Evolutionary conservation across 2,113 vertebrate genomes (phyloP), one percentile per base, ranked within the genome.

Genomic region (Oncorhynchus keta): DNA sequence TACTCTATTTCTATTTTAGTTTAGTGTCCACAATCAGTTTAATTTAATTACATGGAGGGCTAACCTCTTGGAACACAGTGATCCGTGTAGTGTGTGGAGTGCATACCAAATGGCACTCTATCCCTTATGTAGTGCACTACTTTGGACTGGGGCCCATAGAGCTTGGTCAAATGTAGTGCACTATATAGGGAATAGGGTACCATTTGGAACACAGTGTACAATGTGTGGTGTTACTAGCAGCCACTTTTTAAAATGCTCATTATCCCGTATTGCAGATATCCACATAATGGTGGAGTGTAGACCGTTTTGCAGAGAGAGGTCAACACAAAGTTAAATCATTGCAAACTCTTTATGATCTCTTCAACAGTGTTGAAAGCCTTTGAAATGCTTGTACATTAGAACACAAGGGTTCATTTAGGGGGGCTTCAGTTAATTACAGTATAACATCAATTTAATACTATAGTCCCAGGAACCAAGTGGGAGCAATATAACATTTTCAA

Each of bases 261-360:
- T 89, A 89, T 88, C 83, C 77, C 70, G 67, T 79, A 84, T 83
- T 79, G 83, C 72, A 76, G 77, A 85, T 86, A 81, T 83, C 85
- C 81, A 78, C 85, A 84, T 89, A 88, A 91, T 90, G 85, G 59
- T 61, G 86, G 87, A 84, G 82, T 82, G 81, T 81, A 84, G 81
- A 86, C 81, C 81, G 79, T 92, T 92, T 85, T 79, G 89, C 79
- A 75, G 83, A 82, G 84, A 82, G 79, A 78, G 90, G 89, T 92
- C 89, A 91, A 81, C 85, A 86, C 87, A 89, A 89, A 90, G 89
- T 88, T 89, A 81, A 86, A 90, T 89, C 85, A 87, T 90, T 89
- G 79, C 65, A 91, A 91, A 91, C 88, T 91, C 86, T 86, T 90
- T 89, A 92, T 85, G 76, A 51, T 91, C 90, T 90, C 86, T 89